Evolutionary conservation across 2,113 vertebrate species (phyloP), one percentile per base, ranked within the genome.

Genomic region (Calonectris borealis): DNA sequence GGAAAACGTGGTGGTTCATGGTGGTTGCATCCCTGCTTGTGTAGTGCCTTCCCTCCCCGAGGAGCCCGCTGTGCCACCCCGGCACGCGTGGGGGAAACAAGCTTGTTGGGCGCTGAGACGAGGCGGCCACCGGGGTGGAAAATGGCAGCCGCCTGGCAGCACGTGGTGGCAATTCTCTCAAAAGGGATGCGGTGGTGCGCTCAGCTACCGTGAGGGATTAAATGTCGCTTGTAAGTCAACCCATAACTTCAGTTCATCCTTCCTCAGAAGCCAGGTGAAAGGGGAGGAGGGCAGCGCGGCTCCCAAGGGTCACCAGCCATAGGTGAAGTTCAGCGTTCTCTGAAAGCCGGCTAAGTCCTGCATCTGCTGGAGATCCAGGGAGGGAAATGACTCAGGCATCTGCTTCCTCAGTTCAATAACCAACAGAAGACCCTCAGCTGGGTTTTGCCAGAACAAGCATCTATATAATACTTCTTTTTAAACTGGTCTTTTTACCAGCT

Each of bases 131-230:
- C 0, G 6, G 8, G 3, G 20, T 15, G 77, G 48, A 26, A 69
- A n/a, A 69, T n/a, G 83, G 92, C 72, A 66, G 70, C 70, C 1
- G 2, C 27, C 4, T 5, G 1, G 27, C 42, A 10, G 64, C 14
- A 0, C 8, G 0, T 4, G 7, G 44, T 16, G 32, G 27, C 11
- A 1, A 7, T 2, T 64, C 36, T 31, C 31, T 24, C 2, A 4
- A 1, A 2, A 48, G 34, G 42, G 60, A 4, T 52, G 42, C 0
- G 0, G 34, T 25, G 15, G 1, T 9, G 19, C 2, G 1, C 60
- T 58, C 32, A 1, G 36, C 72, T 26, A 0, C 36, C 1, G 2
- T 8, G 20, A 16, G 24, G 29, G 4, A 15, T 44, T 13, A 26
- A 49, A 17, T 61, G 22, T 26, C 29, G 1, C 42, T 51, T 66